These are phyloP conservation scores for Falco berigora DNA, from an alignment of 2,797 vertebrate species.

Conservation along the genomic window DNA sequence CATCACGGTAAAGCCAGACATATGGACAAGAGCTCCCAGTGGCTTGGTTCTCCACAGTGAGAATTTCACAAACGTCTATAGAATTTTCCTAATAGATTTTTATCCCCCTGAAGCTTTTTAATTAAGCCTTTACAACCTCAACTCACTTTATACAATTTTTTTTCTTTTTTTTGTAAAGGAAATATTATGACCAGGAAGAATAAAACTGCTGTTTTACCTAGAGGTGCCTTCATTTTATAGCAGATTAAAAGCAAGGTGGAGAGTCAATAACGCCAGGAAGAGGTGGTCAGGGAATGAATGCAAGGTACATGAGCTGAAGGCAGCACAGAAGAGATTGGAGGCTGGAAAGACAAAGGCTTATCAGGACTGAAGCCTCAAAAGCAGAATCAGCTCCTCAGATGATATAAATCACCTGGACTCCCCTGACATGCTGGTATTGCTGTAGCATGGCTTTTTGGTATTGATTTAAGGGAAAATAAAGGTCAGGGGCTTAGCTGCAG, in stretches of 20 bases:
- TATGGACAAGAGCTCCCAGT: neutral
- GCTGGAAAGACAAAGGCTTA: neutral
- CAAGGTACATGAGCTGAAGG: neutral
- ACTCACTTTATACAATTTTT: neutral
- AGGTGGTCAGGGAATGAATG: neutral
- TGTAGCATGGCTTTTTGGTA: neutral
- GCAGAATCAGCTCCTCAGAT: neutral
- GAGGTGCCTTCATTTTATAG: conserved; percentile 20
- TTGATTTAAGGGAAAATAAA: conserved; percentile 36
- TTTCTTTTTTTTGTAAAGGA: neutral
- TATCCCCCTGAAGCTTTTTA: neutral
- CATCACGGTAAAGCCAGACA: neutral
- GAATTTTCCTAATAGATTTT: neutral
- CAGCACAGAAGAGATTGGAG: neutral
- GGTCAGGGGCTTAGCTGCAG: neutral
- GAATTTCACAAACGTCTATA: neutral
- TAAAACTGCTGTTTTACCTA: neutral
- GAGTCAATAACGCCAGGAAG: neutral
- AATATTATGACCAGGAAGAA: neutral
- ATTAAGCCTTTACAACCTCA: conserved; percentile 3
- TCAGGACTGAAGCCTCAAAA: neutral
- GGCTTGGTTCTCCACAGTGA: neutral
- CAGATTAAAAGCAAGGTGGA: neutral
- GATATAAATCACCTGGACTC: neutral
- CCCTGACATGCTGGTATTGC: neutral